These are phyloP conservation scores for Gymnothorax javanicus DNA, from an alignment of 2,797 vertebrate genomes.

Conservation along the genomic window DNA sequence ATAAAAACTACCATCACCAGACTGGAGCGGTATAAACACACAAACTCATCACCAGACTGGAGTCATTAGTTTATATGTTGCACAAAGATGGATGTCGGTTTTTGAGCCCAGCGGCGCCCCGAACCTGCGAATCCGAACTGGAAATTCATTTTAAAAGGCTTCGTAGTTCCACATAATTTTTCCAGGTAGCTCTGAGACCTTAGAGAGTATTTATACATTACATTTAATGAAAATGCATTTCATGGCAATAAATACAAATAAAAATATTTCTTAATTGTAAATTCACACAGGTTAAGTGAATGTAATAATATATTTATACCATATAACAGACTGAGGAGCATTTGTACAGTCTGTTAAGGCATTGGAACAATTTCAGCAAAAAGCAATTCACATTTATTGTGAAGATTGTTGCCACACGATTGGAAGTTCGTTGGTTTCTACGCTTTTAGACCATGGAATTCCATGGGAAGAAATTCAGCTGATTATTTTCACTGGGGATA, in stretches of 20 bases:
- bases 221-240: not conserved
- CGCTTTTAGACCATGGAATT: not conserved
- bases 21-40: not conserved
- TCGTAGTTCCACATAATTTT: not conserved
- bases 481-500: not conserved
- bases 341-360: conserved; percentile 1
- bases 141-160: not conserved
- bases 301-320: conserved; percentile 3
- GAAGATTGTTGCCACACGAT: not conserved
- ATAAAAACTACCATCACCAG: not conserved
- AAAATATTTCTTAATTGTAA: not conserved
- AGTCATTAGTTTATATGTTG: not conserved
- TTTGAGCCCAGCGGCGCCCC: not conserved
- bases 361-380: not conserved
- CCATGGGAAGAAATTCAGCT: not conserved
- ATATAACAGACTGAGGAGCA: not conserved
- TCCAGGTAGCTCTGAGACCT: not conserved
- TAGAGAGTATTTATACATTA: not conserved
- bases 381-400: not conserved
- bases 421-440: not conserved
- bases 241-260: conserved; percentile 1
- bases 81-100: not conserved
- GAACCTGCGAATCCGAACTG: not conserved
- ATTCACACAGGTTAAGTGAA: not conserved
- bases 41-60: not conserved